Evolutionary conservation across 2,888 invertebrate species (phyloP), one percentile per base, ranked within the genome.

Genomic region (Drosophila pseudotakahashii): DNA sequence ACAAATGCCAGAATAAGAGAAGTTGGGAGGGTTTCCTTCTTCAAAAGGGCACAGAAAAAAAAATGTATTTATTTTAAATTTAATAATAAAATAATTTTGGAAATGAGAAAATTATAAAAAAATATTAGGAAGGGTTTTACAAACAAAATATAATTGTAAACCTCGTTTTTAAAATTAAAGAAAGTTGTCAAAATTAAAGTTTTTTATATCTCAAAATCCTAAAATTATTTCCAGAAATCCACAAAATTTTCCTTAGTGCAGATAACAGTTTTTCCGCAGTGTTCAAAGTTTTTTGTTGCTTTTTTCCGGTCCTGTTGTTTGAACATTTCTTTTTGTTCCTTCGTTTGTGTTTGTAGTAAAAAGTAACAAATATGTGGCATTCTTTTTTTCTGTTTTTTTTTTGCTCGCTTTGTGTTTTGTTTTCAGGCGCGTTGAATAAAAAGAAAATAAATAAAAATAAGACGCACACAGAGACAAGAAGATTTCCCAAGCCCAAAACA

Each of bases 391-490:
- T 4, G n/a, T n/a, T n/a, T 23, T 23, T 26, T 26, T 26, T 26
- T 59, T 39, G 32, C 23, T 48, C 50, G 7, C 50, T 67, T 70
- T 61, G 41, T 51, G 55, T 75, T 69, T 54, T 68, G 62, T 42
- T 68, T 39, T 48, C 39, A 47, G 61, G 53, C 58, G 83, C 77
- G 60, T 79, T 81, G 73, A 75, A 61, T 68, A 83, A 73, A 78
- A 78, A 44, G 72, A 72, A 84, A 73, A 87, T 78, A 87, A 79
- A 83, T 73, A 84, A 73, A 73, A 72, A 37, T 42, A 48, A 63
- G 55, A 48, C 58, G 55, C 26, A 53, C 59, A 47, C 44, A 19
- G 34, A 58, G n/a, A 9, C 23, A 52, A n/a, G n/a, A 41, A 41
- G 52, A 55, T 34, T 48, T 48, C 30, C 45, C 42, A 60, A 7